Conservation (phyloP, 2,888 invertebrate species). For the Notodromas monacha region DNA sequence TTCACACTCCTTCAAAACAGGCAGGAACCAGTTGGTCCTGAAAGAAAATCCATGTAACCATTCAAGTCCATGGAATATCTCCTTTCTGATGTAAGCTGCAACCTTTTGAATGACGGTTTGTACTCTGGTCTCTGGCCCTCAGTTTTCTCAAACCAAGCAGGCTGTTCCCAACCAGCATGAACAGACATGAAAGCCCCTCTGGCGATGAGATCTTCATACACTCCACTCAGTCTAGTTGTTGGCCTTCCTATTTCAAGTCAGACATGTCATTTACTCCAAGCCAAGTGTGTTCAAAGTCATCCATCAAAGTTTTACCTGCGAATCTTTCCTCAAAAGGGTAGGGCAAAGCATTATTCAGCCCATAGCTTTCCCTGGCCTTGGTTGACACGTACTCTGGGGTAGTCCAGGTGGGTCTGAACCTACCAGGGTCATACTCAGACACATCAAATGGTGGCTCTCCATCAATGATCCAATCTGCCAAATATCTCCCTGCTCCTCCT, state of each 20-base stretch:
- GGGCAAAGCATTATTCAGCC: slow-evolving; percentile 16
- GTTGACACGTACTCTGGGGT: slow-evolving; percentile 15
- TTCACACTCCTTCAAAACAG: slow-evolving; percentile 15
- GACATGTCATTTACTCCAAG: too few species aligned
- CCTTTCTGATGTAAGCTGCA: slow-evolving; percentile 1
- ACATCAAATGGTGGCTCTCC: slow-evolving; percentile 18
- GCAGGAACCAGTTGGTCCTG: slow-evolving; percentile 16
- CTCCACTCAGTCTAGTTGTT: slow-evolving; percentile 14
- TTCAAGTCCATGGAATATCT: background rate
- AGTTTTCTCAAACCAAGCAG: slow-evolving; percentile 15
- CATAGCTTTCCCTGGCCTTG: slow-evolving; percentile 18
- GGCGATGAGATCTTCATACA: slow-evolving; percentile 14
- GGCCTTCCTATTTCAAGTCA: slow-evolving; percentile 13
- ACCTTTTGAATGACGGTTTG: slow-evolving; percentile 13
- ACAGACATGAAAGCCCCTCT: slow-evolving; percentile 17
- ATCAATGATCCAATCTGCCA: slow-evolving; percentile 18
- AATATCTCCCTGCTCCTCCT: slow-evolving; percentile 16
- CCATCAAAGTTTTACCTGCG: slow-evolving; percentile 13
- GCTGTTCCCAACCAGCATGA: slow-evolving; percentile 18
- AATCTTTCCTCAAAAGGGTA: slow-evolving; percentile 17
- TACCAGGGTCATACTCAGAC: slow-evolving; percentile 17
- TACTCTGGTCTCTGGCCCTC: slow-evolving; percentile 14
- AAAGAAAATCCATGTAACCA: background rate
- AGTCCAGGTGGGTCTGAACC: slow-evolving; percentile 17
- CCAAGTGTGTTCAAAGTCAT: too few species aligned